Conservation (phyloP, 2,797 vertebrate genomes). For the Micropoecilia bifurca region DNA sequence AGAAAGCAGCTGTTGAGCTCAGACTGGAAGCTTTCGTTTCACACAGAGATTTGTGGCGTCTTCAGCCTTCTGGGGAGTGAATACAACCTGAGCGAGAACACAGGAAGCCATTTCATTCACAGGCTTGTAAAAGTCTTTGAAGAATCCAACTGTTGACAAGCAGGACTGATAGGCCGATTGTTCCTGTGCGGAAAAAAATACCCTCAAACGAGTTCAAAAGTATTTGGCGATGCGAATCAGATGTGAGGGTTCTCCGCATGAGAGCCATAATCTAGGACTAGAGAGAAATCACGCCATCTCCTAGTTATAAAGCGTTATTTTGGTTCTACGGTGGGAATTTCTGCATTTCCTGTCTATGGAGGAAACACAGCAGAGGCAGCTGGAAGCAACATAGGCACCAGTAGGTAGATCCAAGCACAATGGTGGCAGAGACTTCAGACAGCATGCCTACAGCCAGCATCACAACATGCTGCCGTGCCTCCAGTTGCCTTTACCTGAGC, state of each 20-base stretch:
- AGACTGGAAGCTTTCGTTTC: neutral
- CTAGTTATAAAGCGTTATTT: constrained; percentile 2
- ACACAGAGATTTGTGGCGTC: neutral
- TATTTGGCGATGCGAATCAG: neutral
- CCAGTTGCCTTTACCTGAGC: constrained; percentile 83
- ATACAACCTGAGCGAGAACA: constrained; percentile 6
- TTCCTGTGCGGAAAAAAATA: constrained; percentile 8
- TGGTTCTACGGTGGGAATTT: constrained; percentile 13
- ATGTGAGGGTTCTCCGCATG: neutral
- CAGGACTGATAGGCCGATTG: constrained; percentile 14
- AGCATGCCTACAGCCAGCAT: constrained; percentile 87
- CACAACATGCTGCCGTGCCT: constrained; percentile 82
- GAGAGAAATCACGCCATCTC: constrained; percentile 12
- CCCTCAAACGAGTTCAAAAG: constrained; percentile 28
- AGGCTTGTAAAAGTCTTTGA: constrained; percentile 17
- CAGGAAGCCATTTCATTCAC: constrained; percentile 23
- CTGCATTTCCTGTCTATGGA: constrained; percentile 11
- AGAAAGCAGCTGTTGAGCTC: neutral
- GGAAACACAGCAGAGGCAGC: constrained; percentile 64
- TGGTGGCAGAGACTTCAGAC: constrained; percentile 92
- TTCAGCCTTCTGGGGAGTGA: constrained; percentile 6
- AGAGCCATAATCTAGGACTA: constrained; percentile 9
- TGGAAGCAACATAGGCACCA: constrained; percentile 87
- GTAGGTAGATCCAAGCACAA: constrained; percentile 83
- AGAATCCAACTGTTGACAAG: constrained; percentile 17